phyloP scores from a whole-genome alignment of 2,113 vertebrate species.

The Cyrtonyx montezumae region DNA sequence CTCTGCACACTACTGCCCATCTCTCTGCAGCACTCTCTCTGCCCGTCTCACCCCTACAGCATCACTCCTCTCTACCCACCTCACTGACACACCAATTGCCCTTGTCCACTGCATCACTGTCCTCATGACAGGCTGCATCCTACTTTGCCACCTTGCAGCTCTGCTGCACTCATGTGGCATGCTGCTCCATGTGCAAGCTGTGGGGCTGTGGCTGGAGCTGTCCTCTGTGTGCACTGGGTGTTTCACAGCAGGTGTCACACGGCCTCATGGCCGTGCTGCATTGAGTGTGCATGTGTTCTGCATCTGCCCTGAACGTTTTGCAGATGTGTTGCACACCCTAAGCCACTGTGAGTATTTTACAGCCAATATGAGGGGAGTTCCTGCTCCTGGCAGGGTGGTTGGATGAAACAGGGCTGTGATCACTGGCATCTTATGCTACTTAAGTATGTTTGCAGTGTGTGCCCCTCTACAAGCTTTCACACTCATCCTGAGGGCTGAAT shows the following conservation, averaged over 20 bases:
- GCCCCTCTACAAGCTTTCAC: rapidly evolving
- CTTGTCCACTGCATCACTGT: rapidly evolving
- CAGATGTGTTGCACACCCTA: not conserved
- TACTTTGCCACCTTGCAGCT: not conserved
- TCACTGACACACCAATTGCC: rapidly evolving
- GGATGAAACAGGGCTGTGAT: not conserved
- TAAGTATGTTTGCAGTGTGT: rapidly evolving
- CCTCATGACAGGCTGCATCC: not conserved
- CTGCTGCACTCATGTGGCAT: not conserved
- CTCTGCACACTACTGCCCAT: not conserved
- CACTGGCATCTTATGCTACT: not conserved
- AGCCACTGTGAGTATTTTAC: not conserved
- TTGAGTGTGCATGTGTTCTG: not conserved
- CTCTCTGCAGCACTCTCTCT: not conserved
- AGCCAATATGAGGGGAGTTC: not conserved
- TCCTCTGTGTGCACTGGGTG: rapidly evolving
- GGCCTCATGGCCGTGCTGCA: rapidly evolving
- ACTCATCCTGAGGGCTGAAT: not conserved
- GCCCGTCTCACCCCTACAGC: not conserved
- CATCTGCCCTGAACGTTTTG: not conserved
- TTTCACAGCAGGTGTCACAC: rapidly evolving
- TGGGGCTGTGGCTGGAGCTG: not conserved
- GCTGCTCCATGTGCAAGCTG: not conserved
- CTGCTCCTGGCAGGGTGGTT: not conserved
- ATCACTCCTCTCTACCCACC: not conserved